Conservation (phyloP, 92 coral and sea anemone species). For the Scolanthus callimorphus region DNA sequence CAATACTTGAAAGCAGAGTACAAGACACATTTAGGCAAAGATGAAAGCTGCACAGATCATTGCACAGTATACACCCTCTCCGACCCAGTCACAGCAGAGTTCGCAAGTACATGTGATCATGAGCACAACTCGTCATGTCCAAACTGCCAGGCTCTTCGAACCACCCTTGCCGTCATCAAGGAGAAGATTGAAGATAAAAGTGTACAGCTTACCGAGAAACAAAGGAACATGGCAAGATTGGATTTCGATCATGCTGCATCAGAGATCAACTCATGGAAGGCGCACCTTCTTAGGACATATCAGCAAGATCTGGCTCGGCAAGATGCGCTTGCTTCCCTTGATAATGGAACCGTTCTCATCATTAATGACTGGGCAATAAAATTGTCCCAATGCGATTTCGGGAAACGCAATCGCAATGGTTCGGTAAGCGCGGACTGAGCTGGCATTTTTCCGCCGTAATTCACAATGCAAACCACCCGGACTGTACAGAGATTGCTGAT, state of each 20-base stretch:
- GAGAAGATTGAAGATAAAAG: constrained; percentile 16
- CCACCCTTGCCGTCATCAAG: no score
- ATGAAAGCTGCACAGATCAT: constrained; percentile 39
- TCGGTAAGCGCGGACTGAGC: constrained; percentile 39
- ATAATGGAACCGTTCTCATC: constrained; percentile 14
- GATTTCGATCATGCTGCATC: constrained; percentile 22
- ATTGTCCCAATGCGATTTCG: no score
- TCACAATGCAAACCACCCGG: constrained; percentile 34
- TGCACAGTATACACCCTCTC: constrained; percentile 48
- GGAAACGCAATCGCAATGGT: constrained; percentile 54
- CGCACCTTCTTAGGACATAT: constrained; percentile 30
- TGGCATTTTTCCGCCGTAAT: no score
- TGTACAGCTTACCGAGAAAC: constrained; percentile 5
- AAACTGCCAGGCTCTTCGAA: constrained; percentile 27
- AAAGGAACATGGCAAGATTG: constrained; percentile 35
- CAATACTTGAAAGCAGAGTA: constrained; percentile 18
- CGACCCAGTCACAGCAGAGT: constrained; percentile 16
- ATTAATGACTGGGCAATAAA: constrained; percentile 62
- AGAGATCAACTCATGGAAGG: constrained; percentile 35
- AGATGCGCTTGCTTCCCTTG: constrained; percentile 10
- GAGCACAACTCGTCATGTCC: constrained; percentile 11
- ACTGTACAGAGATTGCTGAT: constrained; percentile 4
- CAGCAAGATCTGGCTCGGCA: constrained; percentile 47
- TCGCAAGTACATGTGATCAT: constrained; percentile 25
- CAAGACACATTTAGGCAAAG: constrained; percentile 52